Base-by-base conservation (phyloP, 2,888 invertebrate species). In the Brachypalpus laphriformis region DNA sequence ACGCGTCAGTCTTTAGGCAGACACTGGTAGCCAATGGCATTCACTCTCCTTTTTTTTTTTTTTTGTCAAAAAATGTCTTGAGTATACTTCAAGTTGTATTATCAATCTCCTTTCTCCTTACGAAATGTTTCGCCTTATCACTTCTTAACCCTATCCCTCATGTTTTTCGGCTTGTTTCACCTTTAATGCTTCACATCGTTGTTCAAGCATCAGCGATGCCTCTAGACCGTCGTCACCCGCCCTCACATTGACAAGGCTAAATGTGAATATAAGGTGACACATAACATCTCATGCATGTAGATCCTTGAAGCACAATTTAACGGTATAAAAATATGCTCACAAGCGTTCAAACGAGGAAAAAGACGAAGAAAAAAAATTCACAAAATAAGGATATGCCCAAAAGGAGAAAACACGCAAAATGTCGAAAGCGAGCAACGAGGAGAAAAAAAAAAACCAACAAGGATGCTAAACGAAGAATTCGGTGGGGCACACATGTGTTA, bases 401-500 rank as follows among this genome's bases (percentile, higher is more conserved):
- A 54, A 54, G 22, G 47, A 63, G 11, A 31, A 56, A 54, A 37
- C 54, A 63, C 54, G 42, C 74, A 76, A 75, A 57, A 57, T 57
- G 45, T 40, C 70, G 56, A 45, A 22, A 61, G 14, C 40, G 31
- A 8, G 9, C 56, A 40, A 63, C 16, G 7, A 59, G 11, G 37
- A 71, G 47, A 37, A 51, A 34, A 40, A 40, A 25, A 9, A 42
- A 37, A 14, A 47, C 45, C 54, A 28, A 59, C 54, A 59, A 61
- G 42, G 34, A 72, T 61, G 49, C 49, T 63, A 61, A 54, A 61
- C 56, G 54, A 20, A 56, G 51, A 28, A 65, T 66, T 77, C 37
- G 82, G 70, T 82, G 82, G 87, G 72, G 82, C 85, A 81, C 87
- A 88, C 82, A 88, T 88, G 87, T 87, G 87, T 75, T 87, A 87